Percentiles rank a stretch among this genome's conserved stretches.
These are phyloP conservation scores for Hirundo rustica DNA, from an alignment of 2,797 vertebrate genomes.

Conservation along the genomic window DNA sequence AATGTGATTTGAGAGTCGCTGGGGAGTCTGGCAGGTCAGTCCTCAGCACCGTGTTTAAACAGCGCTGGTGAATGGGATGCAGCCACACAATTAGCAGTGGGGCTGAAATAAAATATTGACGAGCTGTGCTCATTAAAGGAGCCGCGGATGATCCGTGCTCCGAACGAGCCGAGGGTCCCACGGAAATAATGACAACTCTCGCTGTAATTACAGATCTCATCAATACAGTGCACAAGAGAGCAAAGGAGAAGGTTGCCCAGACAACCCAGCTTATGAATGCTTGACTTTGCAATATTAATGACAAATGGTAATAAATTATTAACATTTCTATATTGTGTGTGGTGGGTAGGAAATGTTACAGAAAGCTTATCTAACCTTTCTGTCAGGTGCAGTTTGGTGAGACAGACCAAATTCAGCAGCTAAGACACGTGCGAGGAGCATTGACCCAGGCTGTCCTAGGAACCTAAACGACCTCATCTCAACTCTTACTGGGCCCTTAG, in stretches of 20 bases:
- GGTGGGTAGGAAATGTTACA: not conserved
- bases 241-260: not conserved
- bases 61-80: not conserved
- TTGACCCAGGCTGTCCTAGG: not conserved
- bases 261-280: not conserved
- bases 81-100: not conserved
- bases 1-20: not conserved
- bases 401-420: not conserved
- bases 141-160: not conserved
- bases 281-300: constrained; percentile 39
- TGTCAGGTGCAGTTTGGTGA: not conserved
- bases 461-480: not conserved
- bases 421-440: not conserved
- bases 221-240: not conserved
- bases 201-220: constrained; percentile 15
- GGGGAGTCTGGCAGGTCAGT: not conserved
- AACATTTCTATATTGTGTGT: not conserved
- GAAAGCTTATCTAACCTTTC: not conserved
- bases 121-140: constrained; percentile 19
- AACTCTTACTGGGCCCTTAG: not conserved
- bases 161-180: not conserved
- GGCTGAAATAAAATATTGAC: constrained; percentile 25
- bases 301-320: constrained; percentile 47
- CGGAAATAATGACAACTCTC: not conserved
- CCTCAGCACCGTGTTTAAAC: not conserved